Conservation (phyloP, 2,888 invertebrate genomes). For the Heliothis peltigera region DNA sequence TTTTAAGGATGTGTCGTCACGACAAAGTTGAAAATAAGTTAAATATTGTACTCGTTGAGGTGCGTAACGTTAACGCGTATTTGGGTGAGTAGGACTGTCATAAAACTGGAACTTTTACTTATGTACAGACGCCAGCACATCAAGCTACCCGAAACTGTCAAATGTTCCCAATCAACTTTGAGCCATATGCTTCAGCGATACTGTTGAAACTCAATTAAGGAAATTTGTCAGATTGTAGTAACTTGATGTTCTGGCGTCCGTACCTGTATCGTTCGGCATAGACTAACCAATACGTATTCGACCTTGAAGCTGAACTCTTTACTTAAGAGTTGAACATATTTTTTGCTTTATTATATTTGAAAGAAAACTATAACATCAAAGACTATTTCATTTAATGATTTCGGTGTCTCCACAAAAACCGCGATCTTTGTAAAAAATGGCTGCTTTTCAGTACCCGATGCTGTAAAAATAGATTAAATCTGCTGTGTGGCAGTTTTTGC, state of each 20-base stretch:
- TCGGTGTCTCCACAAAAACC: constrained; percentile 33
- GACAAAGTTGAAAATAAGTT: constrained; percentile 58
- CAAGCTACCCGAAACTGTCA: no score
- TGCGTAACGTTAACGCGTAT: constrained; percentile 31
- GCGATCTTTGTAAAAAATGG: constrained; percentile 4
- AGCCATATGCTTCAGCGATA: no score
- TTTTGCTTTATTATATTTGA: constrained; percentile 13
- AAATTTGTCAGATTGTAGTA: no score
- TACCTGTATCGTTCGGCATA: not conserved
- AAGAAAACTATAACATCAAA: constrained; percentile 21
- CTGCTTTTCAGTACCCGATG: constrained; percentile 23
- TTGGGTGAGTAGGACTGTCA: constrained; percentile 38
- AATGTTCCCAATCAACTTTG: no score
- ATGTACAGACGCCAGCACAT: no score
- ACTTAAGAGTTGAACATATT: constrained; percentile 30
- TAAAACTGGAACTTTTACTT: constrained; percentile 8
- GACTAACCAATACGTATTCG: constrained; percentile 11
- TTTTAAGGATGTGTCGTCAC: constrained; percentile 63
- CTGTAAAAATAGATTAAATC: constrained; percentile 57
- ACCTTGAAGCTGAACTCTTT: constrained; percentile 40
- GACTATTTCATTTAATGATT: constrained; percentile 29
- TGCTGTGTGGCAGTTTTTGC: constrained; percentile 52
- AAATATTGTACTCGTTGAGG: constrained; percentile 56
- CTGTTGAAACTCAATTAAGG: no score
- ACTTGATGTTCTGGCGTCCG: no score